Percentiles rank a stretch among this genome's conserved stretches.
These are phyloP conservation scores for Chelon auratus DNA, from an alignment of 2,797 vertebrate species.

Conservation along the genomic window DNA sequence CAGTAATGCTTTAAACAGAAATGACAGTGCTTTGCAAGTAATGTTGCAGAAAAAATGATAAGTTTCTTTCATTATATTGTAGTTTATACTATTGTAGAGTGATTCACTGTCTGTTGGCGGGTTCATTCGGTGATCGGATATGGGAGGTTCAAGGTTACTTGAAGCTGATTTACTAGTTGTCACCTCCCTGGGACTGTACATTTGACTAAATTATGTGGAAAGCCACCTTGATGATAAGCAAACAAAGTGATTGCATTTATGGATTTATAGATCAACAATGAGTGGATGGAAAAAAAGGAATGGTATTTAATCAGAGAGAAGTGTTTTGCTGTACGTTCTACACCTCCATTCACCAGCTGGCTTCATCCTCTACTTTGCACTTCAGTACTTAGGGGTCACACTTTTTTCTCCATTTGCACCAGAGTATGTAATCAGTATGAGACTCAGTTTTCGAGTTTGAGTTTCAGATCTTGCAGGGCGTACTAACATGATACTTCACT, in stretches of 20 bases:
- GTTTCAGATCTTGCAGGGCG: too few species aligned
- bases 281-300: neutral
- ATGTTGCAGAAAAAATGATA: neutral
- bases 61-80: neutral
- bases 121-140: neutral
- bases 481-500: neutral
- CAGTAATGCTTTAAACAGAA: neutral
- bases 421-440: too few species aligned
- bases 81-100: neutral
- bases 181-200: neutral
- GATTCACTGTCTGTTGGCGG: neutral
- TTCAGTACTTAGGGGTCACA: too few species aligned
- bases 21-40: neutral
- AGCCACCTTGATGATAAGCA: neutral
- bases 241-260: neutral
- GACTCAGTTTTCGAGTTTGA: too few species aligned
- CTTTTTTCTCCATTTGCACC: too few species aligned
- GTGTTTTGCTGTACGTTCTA: neutral
- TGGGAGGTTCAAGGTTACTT: neutral
- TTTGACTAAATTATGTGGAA: neutral
- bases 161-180: neutral
- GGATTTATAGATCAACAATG: slow-evolving; percentile 11
- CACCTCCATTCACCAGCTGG: neutral
- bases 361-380: too few species aligned
- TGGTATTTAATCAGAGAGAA: neutral